Base-by-base conservation (phyloP, 2,888 invertebrate genomes). In the Podabrus alpinus region DNA sequence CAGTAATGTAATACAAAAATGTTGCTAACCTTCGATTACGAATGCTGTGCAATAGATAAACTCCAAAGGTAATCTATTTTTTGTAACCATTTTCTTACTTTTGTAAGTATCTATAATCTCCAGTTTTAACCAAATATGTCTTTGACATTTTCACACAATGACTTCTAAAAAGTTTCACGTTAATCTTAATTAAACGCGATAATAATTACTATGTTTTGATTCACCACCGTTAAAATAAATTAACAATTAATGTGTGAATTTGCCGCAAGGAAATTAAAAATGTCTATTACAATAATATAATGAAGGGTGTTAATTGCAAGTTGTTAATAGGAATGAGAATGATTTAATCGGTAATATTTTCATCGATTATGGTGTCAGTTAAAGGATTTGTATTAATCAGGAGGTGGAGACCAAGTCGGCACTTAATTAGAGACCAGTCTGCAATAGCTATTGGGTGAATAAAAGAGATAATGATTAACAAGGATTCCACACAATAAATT, bases 351-450 rank as follows among this genome's bases (percentile, higher is more conserved):
- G 66, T 17, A 66, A 25, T 60, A 70, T 71, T 73, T 70, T 73
- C 71, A 76, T 76, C 76, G 70, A 76, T 76, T 72, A 73, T 71
- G 69, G 68, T 67, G 70, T 68, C 68, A 68, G 73, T 29, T 67
- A 68, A 19, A 62, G 73, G 73, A 73, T 76, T 75, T 59, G 66
- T 76, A 76, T 76, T 76, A 69, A 76, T 76, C 71, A 71, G 70
- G 72, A 76, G 73, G 71, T 70, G 70, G 71, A 69, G 73, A 68
- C 72, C 68, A 71, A 78, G 79, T 79, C 76, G 79, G 77, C 76
- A 71, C 74, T 78, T 79, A 80, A 80, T 80, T 80, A 77, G 76
- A 78, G 78, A 73, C 71, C 71, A 77, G 79, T 78, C 78, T 45
- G 45, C n/a, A n/a, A 45, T 45, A n/a, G 60, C 76, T 77, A 78